A percentile compares a stretch with the other conserved stretches of the same genome.
Conservation (phyloP, 2,888 invertebrate species). For the Punctoribates punctum region DNA sequence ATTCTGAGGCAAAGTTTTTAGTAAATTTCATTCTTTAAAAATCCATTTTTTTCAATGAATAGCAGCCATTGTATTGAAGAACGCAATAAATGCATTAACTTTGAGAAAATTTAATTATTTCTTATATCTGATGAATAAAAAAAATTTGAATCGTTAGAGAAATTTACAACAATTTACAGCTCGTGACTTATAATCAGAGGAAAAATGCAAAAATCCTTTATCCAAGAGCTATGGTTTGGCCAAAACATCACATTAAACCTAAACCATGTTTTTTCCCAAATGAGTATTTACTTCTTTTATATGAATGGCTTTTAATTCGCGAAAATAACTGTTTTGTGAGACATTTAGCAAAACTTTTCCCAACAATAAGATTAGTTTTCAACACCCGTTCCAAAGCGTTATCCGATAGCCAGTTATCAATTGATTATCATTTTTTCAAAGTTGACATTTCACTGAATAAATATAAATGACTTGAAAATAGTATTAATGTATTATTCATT, state of each 20-base stretch:
- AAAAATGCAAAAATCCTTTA: too few relatives aligned
- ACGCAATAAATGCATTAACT: conserved; percentile 27
- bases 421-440: too few relatives aligned
- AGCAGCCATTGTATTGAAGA: neutral
- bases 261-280: neutral
- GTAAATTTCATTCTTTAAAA: neutral
- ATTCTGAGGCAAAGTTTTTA: neutral
- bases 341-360: too few relatives aligned
- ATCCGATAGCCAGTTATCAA: too few relatives aligned
- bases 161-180: neutral
- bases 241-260: too few relatives aligned
- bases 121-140: conserved; percentile 15
- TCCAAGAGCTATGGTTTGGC: too few relatives aligned
- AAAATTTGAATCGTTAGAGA: neutral
- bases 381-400: too few relatives aligned
- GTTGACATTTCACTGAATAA: too few relatives aligned
- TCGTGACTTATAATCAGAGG: conserved; percentile 10
- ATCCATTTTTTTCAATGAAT: conserved; percentile 2
- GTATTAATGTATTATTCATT: neutral
- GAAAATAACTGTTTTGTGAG: too few relatives aligned
- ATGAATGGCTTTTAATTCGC: neutral
- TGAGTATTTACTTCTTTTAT: neutral
- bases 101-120: conserved; percentile 1
- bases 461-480: neutral
- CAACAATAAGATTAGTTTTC: too few relatives aligned